A percentile compares a stretch with the other conserved stretches of the same genome.
Conservation (phyloP, 2,888 invertebrate genomes). For the Fragum whitleyi region DNA sequence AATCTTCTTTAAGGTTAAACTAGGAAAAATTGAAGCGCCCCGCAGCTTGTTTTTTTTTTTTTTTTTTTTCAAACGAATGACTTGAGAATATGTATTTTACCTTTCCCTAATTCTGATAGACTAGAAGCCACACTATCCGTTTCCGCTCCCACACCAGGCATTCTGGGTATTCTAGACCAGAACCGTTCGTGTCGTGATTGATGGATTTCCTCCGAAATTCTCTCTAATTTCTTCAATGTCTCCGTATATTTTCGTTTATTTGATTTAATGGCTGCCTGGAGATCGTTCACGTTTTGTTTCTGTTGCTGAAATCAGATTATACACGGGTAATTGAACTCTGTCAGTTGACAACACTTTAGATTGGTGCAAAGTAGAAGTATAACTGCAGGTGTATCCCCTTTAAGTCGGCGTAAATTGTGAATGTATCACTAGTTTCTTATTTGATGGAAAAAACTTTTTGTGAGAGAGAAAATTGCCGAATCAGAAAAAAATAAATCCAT, state of each 20-base stretch:
- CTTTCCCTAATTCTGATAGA: conserved; percentile 65
- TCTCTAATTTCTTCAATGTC: conserved; percentile 93
- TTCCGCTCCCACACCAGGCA: conserved; percentile 92
- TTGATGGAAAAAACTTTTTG: no score
- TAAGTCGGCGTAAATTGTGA: no score
- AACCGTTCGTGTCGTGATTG: conserved; percentile 71
- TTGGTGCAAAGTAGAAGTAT: no score
- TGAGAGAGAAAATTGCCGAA: no score
- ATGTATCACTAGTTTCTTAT: no score
- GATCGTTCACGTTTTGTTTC: conserved; percentile 79
- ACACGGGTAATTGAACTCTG: not conserved
- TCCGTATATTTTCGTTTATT: conserved; percentile 93
- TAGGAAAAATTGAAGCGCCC: no score
- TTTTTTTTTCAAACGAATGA: no score
- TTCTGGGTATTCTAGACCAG: conserved; percentile 87
- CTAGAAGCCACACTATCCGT: conserved; percentile 71
- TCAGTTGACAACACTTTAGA: not conserved
- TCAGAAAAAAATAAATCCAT: no score
- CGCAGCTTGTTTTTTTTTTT: no score
- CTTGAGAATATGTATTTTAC: no score
- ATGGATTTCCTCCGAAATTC: conserved; percentile 94
- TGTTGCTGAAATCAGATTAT: conserved; percentile 69
- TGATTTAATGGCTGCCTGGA: conserved; percentile 92
- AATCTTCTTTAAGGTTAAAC: no score
- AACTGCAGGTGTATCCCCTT: no score